Conservation (phyloP, 2,113 vertebrate species). For the Ondatra zibethicus region DNA sequence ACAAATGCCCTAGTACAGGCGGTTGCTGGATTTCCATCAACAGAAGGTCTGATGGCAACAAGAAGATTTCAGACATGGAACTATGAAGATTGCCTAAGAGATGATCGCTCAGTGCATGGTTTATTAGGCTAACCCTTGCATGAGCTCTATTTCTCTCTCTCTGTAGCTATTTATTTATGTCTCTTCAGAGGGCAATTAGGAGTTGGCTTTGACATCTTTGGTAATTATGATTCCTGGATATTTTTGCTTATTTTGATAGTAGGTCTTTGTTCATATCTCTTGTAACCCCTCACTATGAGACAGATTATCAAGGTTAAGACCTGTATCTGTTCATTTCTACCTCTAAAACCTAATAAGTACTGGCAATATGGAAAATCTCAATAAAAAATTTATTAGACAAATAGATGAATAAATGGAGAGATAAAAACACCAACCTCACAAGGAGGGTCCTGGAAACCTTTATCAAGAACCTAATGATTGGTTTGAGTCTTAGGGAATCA, state of each 20-base stretch:
- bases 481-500: neutral
- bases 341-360: neutral
- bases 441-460: neutral
- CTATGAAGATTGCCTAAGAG: neutral
- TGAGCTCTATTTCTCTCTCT: neutral
- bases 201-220: neutral
- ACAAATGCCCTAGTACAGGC: conserved; percentile 19
- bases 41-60: neutral
- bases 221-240: conserved; percentile 12
- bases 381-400: neutral
- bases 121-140: neutral
- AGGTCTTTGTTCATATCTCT: neutral
- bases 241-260: neutral
- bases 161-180: neutral
- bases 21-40: neutral
- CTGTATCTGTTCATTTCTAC: neutral
- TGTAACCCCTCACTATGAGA: neutral
- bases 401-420: conserved; percentile 12
- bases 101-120: rapidly evolving
- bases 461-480: neutral
- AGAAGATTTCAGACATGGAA: neutral
- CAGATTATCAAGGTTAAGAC: neutral
- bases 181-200: neutral
- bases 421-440: neutral
- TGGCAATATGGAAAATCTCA: neutral